A percentile compares a stretch with the other conserved stretches of the same genome.
Conservation (phyloP, 2,888 invertebrate species). For the Priocnemis perturbator region DNA sequence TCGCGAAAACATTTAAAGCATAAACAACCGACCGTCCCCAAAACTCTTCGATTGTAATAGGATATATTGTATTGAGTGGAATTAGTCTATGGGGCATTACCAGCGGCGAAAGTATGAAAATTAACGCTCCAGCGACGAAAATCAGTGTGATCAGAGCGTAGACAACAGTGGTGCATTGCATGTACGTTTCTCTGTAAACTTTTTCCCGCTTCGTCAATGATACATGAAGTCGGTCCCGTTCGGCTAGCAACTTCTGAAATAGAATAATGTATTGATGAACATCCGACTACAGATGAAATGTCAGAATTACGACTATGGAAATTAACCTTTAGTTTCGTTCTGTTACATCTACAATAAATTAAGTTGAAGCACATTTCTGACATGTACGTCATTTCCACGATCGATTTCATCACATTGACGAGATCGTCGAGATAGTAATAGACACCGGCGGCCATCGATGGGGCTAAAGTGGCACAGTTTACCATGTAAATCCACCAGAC, state of each 20-base stretch:
- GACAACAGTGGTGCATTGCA: neutral
- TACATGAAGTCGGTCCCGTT: slow-evolving; percentile 32
- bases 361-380: slow-evolving; percentile 27
- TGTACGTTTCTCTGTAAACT: neutral
- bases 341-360: slow-evolving; percentile 26
- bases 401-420: slow-evolving; percentile 18
- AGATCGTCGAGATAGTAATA: slow-evolving; percentile 9
- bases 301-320: neutral
- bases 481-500: slow-evolving; percentile 8
- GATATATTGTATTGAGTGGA: slow-evolving; percentile 38
- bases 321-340: slow-evolving; percentile 33
- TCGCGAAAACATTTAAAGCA: slow-evolving; percentile 14
- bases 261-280: neutral
- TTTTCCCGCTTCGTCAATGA: slow-evolving; percentile 24
- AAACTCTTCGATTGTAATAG: slow-evolving; percentile 15
- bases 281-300: neutral
- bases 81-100: neutral
- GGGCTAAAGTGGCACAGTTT: neutral
- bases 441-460: neutral
- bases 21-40: slow-evolving; percentile 35
- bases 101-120: slow-evolving; percentile 25
- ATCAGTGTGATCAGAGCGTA: neutral
- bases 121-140: slow-evolving; percentile 10
- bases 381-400: slow-evolving; percentile 26
- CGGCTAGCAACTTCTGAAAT: slow-evolving; percentile 37